Evolutionary conservation across 2,113 vertebrate species (phyloP).

Genomic region (human): DNA sequence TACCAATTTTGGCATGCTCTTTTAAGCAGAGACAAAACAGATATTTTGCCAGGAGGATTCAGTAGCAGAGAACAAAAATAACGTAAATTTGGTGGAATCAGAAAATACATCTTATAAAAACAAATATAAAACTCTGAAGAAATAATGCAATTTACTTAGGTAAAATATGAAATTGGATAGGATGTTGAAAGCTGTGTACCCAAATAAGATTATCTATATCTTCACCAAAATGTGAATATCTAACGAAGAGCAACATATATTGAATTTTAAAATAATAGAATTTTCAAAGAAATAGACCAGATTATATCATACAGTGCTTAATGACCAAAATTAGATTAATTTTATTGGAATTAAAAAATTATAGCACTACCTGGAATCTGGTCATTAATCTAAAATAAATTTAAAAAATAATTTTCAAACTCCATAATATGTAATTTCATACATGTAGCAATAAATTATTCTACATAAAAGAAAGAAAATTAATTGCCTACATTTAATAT

Average conservation of each 20-base stretch:
- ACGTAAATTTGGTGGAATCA: background rate
- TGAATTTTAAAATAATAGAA: constrained; percentile 20
- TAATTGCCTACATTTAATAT: background rate
- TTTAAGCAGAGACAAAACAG: constrained; percentile 22
- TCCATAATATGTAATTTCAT: background rate
- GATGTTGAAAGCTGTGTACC: background rate
- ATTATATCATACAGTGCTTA: background rate
- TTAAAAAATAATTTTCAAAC: background rate
- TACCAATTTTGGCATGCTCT: background rate
- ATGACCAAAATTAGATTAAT: background rate
- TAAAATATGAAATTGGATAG: constrained; percentile 18
- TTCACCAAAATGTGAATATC: background rate
- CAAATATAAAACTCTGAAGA: constrained; percentile 35
- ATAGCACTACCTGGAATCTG: background rate
- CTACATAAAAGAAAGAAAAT: background rate
- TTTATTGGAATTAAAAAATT: constrained; percentile 8
- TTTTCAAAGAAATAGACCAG: background rate
- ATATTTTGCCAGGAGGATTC: background rate
- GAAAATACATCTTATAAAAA: constrained; percentile 32
- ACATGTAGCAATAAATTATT: background rate
- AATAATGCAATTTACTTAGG: constrained; percentile 4
- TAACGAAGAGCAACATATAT: background rate
- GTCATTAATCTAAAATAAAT: background rate
- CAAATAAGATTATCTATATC: background rate
- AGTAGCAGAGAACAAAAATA: constrained; percentile 7